These are phyloP conservation scores for Watsonalla binaria DNA, from an alignment of 2,888 invertebrate genomes.

Conservation along the genomic window DNA sequence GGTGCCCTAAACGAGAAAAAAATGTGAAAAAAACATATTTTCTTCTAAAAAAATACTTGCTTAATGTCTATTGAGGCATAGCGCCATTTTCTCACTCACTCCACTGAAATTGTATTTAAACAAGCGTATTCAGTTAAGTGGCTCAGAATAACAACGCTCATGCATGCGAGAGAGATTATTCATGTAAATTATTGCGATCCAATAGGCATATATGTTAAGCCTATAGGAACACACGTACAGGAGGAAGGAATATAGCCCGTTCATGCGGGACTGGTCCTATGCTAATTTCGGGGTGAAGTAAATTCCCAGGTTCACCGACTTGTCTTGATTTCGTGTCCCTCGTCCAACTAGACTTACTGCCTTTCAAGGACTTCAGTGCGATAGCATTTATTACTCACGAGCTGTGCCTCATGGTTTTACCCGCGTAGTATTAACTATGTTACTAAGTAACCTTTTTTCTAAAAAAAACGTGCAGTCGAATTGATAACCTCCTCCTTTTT, in stretches of 20 bases:
- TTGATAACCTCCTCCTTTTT: no score
- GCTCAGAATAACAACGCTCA: constrained; percentile 13
- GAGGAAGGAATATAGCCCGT: not conserved
- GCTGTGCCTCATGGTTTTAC: no score
- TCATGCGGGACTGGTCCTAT: not conserved
- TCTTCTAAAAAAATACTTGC: no score
- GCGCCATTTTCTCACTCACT: not conserved
- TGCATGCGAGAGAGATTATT: constrained; percentile 11
- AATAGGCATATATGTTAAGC: constrained; percentile 10
- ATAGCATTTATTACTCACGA: not conserved
- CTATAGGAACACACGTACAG: not conserved
- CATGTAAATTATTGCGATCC: constrained; percentile 14
- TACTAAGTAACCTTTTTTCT: no score
- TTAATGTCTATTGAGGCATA: not conserved
- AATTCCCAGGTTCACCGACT: constrained; percentile 1
- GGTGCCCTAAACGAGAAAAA: no score
- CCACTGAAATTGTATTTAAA: not conserved
- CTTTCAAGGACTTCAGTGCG: not conserved
- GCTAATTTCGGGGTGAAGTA: not conserved
- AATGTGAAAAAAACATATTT: no score
- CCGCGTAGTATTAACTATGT: no score
- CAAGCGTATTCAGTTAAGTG: constrained; percentile 9
- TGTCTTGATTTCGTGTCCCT: constrained; percentile 1
- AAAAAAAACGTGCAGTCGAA: no score
- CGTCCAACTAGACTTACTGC: not conserved